Evolutionary conservation across 2,888 invertebrate genomes (phyloP).

Genomic region (Gryllus longicercus): DNA sequence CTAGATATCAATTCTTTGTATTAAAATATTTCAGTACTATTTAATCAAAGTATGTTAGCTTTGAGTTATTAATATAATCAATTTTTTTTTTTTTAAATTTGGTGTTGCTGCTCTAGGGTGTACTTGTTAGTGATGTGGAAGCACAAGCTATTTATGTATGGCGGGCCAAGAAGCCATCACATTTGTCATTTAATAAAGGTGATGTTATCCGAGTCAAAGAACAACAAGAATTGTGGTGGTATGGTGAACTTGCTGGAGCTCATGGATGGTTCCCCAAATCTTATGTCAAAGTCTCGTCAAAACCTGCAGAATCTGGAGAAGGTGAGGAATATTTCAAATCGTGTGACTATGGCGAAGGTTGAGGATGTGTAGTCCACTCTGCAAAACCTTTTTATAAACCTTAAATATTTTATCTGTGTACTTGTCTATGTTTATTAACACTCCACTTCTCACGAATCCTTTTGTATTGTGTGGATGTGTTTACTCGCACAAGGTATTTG

Average conservation of each 20-base stretch:
- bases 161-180: conserved; percentile 57
- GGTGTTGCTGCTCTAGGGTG: conserved; percentile 40
- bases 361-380: too few species aligned
- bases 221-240: conserved; percentile 63
- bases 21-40: too few species aligned
- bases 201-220: conserved; percentile 58
- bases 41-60: too few species aligned
- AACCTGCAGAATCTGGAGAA: not conserved
- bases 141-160: conserved; percentile 57
- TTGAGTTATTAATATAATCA: not conserved
- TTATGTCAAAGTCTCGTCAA: conserved; percentile 49
- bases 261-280: conserved; percentile 61
- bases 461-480: too few species aligned
- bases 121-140: conserved; percentile 47
- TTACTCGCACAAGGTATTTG: too few species aligned
- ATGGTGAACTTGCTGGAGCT: conserved; percentile 54
- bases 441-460: too few species aligned
- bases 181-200: conserved; percentile 60
- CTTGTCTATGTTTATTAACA: too few species aligned
- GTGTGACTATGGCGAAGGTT: too few species aligned
- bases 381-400: too few species aligned
- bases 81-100: conserved; percentile 19
- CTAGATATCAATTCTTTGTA: too few species aligned
- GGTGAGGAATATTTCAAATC: not conserved
- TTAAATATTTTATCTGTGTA: too few species aligned